Evolutionary conservation across 2,797 vertebrate genomes (phyloP).

Genomic region (Rousettus madagascariensis): DNA sequence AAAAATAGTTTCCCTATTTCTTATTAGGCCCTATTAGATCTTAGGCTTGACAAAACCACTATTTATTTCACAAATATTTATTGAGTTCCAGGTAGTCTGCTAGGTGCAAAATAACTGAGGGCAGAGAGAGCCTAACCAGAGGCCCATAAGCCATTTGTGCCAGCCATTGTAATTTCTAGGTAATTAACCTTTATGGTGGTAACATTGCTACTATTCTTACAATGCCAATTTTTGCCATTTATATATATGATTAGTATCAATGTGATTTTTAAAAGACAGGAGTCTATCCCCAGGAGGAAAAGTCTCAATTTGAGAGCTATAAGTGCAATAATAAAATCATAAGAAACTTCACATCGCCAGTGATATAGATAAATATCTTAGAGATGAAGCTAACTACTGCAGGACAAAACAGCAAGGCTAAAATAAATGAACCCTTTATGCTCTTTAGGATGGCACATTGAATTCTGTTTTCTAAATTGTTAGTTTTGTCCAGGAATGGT

Average conservation of each 20-base stretch:
- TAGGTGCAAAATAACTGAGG: background rate
- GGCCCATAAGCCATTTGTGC: background rate
- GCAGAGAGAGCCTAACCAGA: background rate
- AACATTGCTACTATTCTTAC: background rate
- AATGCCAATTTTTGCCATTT: background rate
- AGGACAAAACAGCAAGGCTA: background rate
- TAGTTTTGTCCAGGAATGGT: background rate
- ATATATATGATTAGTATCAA: background rate
- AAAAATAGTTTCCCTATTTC: background rate
- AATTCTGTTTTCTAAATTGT: background rate
- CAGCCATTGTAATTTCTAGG: background rate
- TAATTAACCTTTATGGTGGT: background rate
- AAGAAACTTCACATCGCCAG: background rate
- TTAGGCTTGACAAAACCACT: background rate
- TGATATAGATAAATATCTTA: background rate
- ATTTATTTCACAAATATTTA: conserved; percentile 29
- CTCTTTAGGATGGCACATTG: background rate
- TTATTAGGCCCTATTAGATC: background rate
- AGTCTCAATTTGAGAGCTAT: background rate
- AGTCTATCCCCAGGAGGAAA: background rate
- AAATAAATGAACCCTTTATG: background rate
- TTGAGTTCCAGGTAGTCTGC: background rate
- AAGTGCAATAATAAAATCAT: background rate
- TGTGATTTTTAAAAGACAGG: background rate
- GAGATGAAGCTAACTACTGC: background rate